These are phyloP conservation scores for Nasonia giraulti DNA, from an alignment of 1,140 invertebrate genomes.

Conservation along the genomic window DNA sequence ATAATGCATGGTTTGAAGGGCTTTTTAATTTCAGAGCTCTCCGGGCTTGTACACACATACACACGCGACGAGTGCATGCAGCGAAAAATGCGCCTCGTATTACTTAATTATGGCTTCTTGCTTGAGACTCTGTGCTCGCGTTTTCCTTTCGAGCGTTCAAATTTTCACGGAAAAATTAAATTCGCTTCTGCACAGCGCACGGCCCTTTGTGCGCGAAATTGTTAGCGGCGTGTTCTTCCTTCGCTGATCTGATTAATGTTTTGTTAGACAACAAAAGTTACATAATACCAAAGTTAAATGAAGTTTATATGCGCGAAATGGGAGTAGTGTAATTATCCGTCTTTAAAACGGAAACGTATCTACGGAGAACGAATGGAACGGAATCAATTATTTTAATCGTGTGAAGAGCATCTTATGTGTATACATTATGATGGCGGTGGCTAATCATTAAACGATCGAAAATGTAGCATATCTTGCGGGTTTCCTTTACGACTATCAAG, in stretches of 20 bases:
- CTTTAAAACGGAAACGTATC: conserved; percentile 19
- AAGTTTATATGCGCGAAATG: neutral
- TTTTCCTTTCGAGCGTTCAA: neutral
- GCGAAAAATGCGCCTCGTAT: conserved; percentile 2
- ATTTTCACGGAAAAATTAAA: neutral
- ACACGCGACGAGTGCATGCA: neutral
- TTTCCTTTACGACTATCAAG: conserved; percentile 5
- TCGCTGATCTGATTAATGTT: neutral
- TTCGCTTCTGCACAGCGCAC: neutral
- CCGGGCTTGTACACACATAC: neutral
- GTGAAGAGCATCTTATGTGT: neutral
- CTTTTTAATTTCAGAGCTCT: conserved; percentile 35
- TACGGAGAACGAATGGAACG: conserved; percentile 13
- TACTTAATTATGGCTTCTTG: conserved; percentile 16
- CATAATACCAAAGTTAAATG: neutral
- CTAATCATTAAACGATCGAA: conserved; percentile 34
- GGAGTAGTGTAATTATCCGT: neutral
- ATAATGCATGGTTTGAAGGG: conserved; percentile 30
- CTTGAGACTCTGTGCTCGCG: neutral
- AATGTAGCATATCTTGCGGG: neutral
- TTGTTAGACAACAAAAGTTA: neutral
- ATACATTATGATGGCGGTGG: neutral
- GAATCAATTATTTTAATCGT: conserved; percentile 26
- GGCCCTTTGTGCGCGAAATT: neutral
- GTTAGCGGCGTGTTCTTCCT: neutral